phyloP scores from a whole-genome alignment of 1,140 invertebrate species.

The Helicoverpa armigera region DNA sequence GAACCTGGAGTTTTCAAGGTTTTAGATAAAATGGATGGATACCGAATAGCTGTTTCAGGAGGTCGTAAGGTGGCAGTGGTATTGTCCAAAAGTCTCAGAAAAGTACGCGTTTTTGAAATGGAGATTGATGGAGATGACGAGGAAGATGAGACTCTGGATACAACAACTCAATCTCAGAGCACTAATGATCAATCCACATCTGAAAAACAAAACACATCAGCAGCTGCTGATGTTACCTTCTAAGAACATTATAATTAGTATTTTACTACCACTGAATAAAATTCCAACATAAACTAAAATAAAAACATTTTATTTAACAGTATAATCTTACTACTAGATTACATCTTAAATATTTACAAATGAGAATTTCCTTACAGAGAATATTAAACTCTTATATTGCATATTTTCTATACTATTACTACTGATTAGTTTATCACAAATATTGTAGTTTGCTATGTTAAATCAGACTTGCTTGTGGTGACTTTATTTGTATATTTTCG shows the following conservation, averaged over 20 bases:
- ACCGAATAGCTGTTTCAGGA: conserved; percentile 94
- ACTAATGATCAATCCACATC: conserved; percentile 60
- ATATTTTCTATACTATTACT: not conserved
- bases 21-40: conserved; percentile 92
- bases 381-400: not conserved
- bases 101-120: conserved; percentile 96
- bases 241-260: conserved; percentile 27
- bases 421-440: conserved; percentile 34
- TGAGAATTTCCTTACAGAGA: conserved; percentile 1
- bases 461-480: conserved; percentile 78
- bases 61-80: conserved; percentile 95
- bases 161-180: conserved; percentile 76
- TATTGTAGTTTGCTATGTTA: conserved; percentile 54
- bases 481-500: conserved; percentile 86
- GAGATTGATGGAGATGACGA: conserved; percentile 97
- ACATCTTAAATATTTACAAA: conserved; percentile 29
- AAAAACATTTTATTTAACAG: conserved; percentile 32
- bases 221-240: conserved; percentile 59
- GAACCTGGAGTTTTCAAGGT: conserved; percentile 86
- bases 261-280: conserved; percentile 9
- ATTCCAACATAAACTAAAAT: conserved; percentile 31
- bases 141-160: conserved; percentile 89
- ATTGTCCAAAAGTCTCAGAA: conserved; percentile 92
- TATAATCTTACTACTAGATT: conserved; percentile 37
- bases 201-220: conserved; percentile 54